A percentile compares a stretch with the other conserved stretches of the same genome.
phyloP scores from a whole-genome alignment of 64 coral and sea anemone genomes.

The Astreopora myriophthalma region DNA sequence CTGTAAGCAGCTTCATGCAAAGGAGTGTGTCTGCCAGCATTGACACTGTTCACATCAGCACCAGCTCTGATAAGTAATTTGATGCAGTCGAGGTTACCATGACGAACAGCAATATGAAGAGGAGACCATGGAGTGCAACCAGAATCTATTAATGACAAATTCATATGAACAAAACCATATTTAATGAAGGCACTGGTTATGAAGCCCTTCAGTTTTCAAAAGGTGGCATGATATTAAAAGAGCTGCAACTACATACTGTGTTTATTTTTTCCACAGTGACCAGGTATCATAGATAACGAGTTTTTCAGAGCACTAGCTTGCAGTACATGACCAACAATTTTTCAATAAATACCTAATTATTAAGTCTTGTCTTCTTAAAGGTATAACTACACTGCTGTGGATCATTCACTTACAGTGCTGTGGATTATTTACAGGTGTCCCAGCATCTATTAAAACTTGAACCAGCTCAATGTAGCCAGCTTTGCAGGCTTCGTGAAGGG shows the following conservation, averaged over 20 bases:
- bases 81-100: conserved; percentile 82
- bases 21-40: conserved; percentile 92
- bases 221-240: no score
- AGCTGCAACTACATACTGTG: no score
- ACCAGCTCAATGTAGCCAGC: conserved; percentile 70
- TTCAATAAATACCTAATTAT: no score
- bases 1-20: conserved; percentile 95
- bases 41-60: conserved; percentile 82
- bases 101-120: conserved; percentile 89
- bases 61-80: conserved; percentile 78
- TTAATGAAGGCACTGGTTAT: no score
- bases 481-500: conserved; percentile 95
- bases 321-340: no score
- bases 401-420: conserved; percentile 78
- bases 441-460: conserved; percentile 75
- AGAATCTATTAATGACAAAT: conserved; percentile 45
- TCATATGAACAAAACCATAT: neutral
- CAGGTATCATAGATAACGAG: no score
- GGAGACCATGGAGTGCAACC: conserved; percentile 93
- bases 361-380: no score
- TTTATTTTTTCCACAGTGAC: no score
- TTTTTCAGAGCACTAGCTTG: no score
- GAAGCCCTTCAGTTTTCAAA: no score
- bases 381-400: no score
- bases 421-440: conserved; percentile 89